Evolutionary conservation across 1,140 invertebrate genomes (phyloP).

Genomic region (Drosophila nasuta): DNA sequence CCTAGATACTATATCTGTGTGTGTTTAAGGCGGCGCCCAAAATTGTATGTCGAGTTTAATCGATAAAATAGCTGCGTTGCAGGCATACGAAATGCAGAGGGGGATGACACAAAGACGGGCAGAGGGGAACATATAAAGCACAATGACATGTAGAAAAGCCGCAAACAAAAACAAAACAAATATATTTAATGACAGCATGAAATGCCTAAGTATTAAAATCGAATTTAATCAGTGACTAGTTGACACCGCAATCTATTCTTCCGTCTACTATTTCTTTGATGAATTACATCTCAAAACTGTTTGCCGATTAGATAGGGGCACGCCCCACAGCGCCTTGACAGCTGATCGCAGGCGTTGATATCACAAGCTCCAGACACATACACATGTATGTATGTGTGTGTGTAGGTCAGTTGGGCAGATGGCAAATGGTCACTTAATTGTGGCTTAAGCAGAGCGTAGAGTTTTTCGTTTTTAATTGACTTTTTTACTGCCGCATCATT

Average conservation of each 20-base stretch:
- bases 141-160: slow-evolving; percentile 36
- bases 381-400: slow-evolving; percentile 15
- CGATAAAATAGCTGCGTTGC: slow-evolving; percentile 43
- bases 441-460: slow-evolving; percentile 11
- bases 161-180: slow-evolving; percentile 16
- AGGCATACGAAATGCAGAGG: slow-evolving; percentile 26
- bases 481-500: slow-evolving; percentile 38
- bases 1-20: slow-evolving; percentile 11
- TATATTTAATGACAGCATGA: slow-evolving; percentile 9
- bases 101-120: not conserved
- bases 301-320: slow-evolving; percentile 38
- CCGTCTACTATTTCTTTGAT: slow-evolving; percentile 10
- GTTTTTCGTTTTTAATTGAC: slow-evolving; percentile 30
- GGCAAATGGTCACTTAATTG: slow-evolving; percentile 29
- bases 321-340: slow-evolving; percentile 26
- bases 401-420: slow-evolving; percentile 42
- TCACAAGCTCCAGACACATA: slow-evolving; percentile 6
- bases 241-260: not conserved
- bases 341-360: slow-evolving; percentile 38
- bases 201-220: slow-evolving; percentile 11
- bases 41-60: slow-evolving; percentile 41
- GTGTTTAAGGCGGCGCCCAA: slow-evolving; percentile 36
- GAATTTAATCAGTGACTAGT: slow-evolving; percentile 26
- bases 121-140: slow-evolving; percentile 19
- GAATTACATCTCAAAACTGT: slow-evolving; percentile 38